A percentile compares a stretch with the other conserved stretches of the same genome.
These are phyloP conservation scores for Clarias laeviceps DNA, from an alignment of 2,797 vertebrate species.

Conservation along the genomic window DNA sequence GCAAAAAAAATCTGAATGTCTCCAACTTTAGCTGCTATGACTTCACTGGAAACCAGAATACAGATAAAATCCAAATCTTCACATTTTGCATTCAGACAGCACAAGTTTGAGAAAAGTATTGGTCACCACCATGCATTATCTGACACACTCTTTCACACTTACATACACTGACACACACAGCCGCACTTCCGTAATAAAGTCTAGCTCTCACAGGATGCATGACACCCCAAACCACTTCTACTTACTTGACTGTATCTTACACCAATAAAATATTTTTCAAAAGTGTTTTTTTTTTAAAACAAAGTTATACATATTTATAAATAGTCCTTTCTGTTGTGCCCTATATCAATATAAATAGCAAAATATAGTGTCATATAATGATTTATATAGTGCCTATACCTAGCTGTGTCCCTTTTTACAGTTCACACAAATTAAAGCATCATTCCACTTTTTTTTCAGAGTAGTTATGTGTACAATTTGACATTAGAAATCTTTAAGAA, in stretches of 20 bases:
- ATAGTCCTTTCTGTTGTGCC: constrained; percentile 88
- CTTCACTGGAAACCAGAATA: background rate
- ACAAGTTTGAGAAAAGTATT: constrained; percentile 26
- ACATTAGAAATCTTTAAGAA: constrained; percentile 55
- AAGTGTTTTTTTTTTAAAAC: constrained; percentile 58
- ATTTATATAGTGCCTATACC: constrained; percentile 53
- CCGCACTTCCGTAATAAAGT: constrained; percentile 21
- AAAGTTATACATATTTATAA: constrained; percentile 81
- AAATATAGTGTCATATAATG: constrained; percentile 79
- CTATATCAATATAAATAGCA: constrained; percentile 87
- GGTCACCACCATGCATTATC: constrained; percentile 48
- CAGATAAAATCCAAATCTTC: background rate
- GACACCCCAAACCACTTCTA: constrained; percentile 69
- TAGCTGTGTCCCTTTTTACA: constrained; percentile 61
- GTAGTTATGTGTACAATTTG: constrained; percentile 51
- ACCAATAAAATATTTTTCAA: constrained; percentile 79
- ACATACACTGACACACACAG: constrained; percentile 22
- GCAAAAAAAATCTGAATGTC: background rate
- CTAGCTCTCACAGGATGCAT: constrained; percentile 11
- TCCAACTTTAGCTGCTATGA: background rate
- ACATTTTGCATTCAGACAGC: background rate
- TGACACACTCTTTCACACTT: background rate
- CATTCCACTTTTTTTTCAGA: constrained; percentile 52
- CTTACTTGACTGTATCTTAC: constrained; percentile 79
- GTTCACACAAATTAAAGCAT: constrained; percentile 66